Conservation (phyloP, 2,888 invertebrate species). For the Empis livida region DNA sequence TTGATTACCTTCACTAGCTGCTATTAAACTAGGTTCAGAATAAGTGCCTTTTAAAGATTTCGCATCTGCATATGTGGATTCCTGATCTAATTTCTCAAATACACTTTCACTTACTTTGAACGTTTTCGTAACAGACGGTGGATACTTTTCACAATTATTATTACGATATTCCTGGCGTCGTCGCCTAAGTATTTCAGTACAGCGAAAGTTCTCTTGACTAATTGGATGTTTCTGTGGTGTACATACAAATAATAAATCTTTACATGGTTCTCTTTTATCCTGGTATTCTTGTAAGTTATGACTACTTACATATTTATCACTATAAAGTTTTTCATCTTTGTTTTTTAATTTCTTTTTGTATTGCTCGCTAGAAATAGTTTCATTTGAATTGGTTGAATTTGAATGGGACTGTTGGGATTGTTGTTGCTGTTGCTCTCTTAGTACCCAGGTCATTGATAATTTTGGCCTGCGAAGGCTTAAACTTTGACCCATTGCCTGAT, state of each 20-base stretch:
- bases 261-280: constrained; percentile 23
- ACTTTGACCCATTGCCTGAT: constrained; percentile 41
- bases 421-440: constrained; percentile 47
- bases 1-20: constrained; percentile 28
- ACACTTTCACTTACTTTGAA: constrained; percentile 14
- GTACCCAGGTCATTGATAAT: constrained; percentile 62
- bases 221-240: constrained; percentile 31
- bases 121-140: not conserved
- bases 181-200: constrained; percentile 10
- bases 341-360: constrained; percentile 12
- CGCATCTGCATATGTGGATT: constrained; percentile 12
- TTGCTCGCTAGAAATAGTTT: constrained; percentile 15
- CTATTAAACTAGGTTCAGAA: constrained; percentile 33
- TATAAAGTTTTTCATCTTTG: constrained; percentile 20
- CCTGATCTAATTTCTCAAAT: constrained; percentile 14
- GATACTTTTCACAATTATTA: not conserved
- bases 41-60: constrained; percentile 30
- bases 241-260: constrained; percentile 32
- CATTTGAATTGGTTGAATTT: constrained; percentile 6
- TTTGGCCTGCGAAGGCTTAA: constrained; percentile 45
- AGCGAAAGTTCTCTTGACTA: constrained; percentile 3
- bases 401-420: constrained; percentile 11
- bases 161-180: constrained; percentile 7
- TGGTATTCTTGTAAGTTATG: constrained; percentile 30
- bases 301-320: constrained; percentile 32